These are phyloP conservation scores for Threskiornis aethiopicus DNA, from an alignment of 2,797 vertebrate species.

Conservation along the genomic window DNA sequence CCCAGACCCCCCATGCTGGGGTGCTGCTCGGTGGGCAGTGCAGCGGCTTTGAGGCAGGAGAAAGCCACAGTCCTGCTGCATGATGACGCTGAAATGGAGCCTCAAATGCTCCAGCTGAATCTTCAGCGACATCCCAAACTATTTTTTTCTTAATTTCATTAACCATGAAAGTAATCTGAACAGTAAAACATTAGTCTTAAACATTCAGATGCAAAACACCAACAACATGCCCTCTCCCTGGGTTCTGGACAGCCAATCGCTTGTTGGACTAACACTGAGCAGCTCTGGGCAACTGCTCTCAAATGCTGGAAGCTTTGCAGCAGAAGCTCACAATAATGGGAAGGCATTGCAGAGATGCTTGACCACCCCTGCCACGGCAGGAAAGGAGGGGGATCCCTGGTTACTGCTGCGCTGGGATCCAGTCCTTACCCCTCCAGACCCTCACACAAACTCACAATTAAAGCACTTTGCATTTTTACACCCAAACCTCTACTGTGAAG, in stretches of 20 bases:
- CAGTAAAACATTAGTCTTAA: background rate
- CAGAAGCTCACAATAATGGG: background rate
- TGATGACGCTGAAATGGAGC: accelerated
- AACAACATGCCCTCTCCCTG: background rate
- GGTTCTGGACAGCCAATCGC: background rate
- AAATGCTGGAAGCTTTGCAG: background rate
- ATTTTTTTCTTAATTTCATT: background rate
- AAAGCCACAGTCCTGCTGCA: background rate
- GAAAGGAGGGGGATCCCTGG: background rate
- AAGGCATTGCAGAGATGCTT: background rate
- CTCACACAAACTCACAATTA: background rate
- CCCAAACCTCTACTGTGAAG: background rate
- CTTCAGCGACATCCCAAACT: background rate
- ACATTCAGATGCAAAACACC: background rate
- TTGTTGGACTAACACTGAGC: background rate
- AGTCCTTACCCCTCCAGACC: background rate
- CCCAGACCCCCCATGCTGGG: background rate
- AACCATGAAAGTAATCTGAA: background rate
- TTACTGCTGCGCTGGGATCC: background rate
- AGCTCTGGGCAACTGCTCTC: background rate
- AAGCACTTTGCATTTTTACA: background rate
- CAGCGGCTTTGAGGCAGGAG: background rate
- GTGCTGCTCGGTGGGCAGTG: accelerated
- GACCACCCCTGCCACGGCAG: background rate
- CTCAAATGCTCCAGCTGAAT: background rate